Conservation (phyloP, 2,888 invertebrate species). For the Drosophila falleni region DNA sequence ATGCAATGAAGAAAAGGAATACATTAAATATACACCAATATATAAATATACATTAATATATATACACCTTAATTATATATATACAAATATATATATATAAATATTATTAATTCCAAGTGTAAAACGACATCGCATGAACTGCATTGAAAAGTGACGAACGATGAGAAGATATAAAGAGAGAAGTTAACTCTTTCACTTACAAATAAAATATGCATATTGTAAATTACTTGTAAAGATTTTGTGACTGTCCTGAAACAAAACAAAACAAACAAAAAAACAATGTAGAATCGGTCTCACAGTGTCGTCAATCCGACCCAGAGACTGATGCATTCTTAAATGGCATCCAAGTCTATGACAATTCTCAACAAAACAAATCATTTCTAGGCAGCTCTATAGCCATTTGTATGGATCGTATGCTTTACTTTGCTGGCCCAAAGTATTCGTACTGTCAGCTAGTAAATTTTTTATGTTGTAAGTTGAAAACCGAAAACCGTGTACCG, state of each 20-base stretch:
- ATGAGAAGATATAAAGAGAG: slow-evolving; percentile 4
- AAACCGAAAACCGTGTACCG: slow-evolving; percentile 19
- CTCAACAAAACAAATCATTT: slow-evolving; percentile 49
- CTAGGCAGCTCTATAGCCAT: slow-evolving; percentile 46
- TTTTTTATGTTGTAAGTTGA: slow-evolving; percentile 55
- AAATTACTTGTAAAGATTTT: slow-evolving; percentile 64
- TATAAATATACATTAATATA: slow-evolving; percentile 73
- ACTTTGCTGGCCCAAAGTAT: slow-evolving; percentile 55
- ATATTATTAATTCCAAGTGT: slow-evolving; percentile 20
- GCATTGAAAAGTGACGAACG: slow-evolving; percentile 6
- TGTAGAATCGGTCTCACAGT: slow-evolving; percentile 37
- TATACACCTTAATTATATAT: slow-evolving; percentile 47
- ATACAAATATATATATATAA: slow-evolving; percentile 16
- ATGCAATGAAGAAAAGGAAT: slow-evolving; percentile 49
- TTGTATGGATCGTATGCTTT: slow-evolving; percentile 30
- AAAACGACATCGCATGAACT: slow-evolving; percentile 19
- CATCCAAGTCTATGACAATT: slow-evolving; percentile 34
- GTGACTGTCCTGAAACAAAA: slow-evolving; percentile 56
- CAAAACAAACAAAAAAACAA: slow-evolving; percentile 5
- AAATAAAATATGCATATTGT: slow-evolving; percentile 58
- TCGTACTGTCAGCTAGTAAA: slow-evolving; percentile 46
- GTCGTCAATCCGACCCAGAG: slow-evolving; percentile 13
- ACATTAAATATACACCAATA: slow-evolving; percentile 79
- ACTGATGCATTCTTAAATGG: slow-evolving; percentile 16
- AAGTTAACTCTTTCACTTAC: slow-evolving; percentile 20